Percentiles rank a stretch among this genome's conserved stretches.
These are phyloP conservation scores for Aplysina aerophoba DNA, from an alignment of 37 sponge, comb jelly and placozoan genomes.

Conservation along the genomic window DNA sequence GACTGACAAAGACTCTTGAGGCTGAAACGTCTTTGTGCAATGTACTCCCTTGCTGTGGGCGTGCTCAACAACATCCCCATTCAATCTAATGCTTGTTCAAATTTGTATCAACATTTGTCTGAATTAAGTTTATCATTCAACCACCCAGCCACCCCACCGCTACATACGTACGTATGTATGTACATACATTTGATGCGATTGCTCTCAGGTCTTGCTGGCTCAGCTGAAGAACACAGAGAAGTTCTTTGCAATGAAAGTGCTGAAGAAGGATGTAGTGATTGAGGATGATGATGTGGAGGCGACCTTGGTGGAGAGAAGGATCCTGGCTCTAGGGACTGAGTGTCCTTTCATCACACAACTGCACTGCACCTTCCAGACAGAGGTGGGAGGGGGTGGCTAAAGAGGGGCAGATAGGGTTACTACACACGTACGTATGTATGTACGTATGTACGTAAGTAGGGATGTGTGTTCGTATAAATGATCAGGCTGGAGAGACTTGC, in stretches of 20 bases:
- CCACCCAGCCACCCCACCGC: neutral
- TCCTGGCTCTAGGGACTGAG: conserved; percentile 71
- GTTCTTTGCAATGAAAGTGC: conserved; percentile 89
- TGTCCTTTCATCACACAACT: conserved; percentile 91
- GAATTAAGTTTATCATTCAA: too few relatives aligned
- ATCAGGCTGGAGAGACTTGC: too few relatives aligned
- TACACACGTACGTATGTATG: neutral
- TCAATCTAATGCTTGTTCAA: too few relatives aligned
- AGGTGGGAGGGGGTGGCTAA: conserved; percentile 62
- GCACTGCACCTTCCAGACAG: conserved; percentile 87
- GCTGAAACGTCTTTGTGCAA: too few relatives aligned
- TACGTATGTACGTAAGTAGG: neutral
- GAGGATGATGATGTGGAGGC: conserved; percentile 97
- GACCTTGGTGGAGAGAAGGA: conserved; percentile 89
- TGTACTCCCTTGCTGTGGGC: too few relatives aligned
- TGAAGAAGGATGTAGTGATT: conserved; percentile 96
- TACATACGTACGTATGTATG: neutral
- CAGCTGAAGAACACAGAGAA: conserved; percentile 61
- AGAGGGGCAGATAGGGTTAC: neutral
- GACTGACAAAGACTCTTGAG: too few relatives aligned
- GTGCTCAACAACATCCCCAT: too few relatives aligned
- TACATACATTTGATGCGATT: neutral
- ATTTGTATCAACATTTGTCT: too few relatives aligned
- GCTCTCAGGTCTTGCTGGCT: conserved; percentile 83
- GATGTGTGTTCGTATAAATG: neutral